Evolutionary conservation across 2,113 vertebrate genomes (phyloP).

Genomic region (Forbesichthys agassizii): DNA sequence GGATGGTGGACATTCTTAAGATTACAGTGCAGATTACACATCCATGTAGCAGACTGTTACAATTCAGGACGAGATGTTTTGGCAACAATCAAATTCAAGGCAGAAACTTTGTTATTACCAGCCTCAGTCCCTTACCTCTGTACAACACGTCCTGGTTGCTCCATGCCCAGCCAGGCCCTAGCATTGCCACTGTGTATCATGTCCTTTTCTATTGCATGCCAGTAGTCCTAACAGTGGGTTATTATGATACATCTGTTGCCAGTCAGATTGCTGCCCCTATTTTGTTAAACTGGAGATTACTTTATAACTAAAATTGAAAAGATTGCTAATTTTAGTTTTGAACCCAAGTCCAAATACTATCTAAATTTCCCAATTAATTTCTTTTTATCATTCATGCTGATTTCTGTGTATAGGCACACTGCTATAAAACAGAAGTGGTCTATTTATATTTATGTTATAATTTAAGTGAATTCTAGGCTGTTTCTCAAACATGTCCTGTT

Average conservation of each 20-base stretch:
- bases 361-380: background rate
- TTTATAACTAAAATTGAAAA: background rate
- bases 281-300: conserved; percentile 31
- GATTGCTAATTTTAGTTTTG: background rate
- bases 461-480: too few relatives aligned
- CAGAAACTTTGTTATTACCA: too few relatives aligned
- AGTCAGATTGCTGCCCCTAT: conserved; percentile 22
- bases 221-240: conserved; percentile 51
- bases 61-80: too few relatives aligned
- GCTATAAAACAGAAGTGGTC: background rate
- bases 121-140: too few relatives aligned
- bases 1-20: too few relatives aligned
- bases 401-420: background rate
- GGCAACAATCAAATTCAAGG: too few relatives aligned
- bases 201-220: conserved; percentile 13
- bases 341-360: background rate
- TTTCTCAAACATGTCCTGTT: background rate
- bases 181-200: conserved; percentile 12
- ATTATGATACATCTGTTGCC: conserved; percentile 37
- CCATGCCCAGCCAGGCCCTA: background rate
- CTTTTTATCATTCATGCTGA: background rate
- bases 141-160: too few relatives aligned
- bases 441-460: background rate
- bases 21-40: too few relatives aligned
- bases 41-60: too few relatives aligned